Percentiles rank a stretch among this genome's conserved stretches.
Evolutionary conservation across 35 echinoderm and acorn worm species (phyloP).

Genomic region (Apostichopus japonicus): DNA sequence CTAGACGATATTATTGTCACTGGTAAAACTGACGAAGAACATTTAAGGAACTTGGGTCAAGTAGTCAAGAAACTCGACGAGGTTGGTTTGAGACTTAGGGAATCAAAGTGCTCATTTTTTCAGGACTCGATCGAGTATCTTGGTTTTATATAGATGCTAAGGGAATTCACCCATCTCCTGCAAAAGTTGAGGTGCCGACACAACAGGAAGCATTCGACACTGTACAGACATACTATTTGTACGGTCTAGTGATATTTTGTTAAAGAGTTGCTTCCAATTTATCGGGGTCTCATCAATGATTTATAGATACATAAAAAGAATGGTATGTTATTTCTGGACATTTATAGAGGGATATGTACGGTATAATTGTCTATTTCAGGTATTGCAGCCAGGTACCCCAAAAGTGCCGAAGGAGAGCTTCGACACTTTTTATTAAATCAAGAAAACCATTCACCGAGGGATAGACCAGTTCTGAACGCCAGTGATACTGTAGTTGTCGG

Average conservation of each 20-base stretch:
- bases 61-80: slow-evolving; percentile 35
- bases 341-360: too few species aligned
- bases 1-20: too few species aligned
- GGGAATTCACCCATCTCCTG: slow-evolving; percentile 6
- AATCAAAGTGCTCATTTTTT: slow-evolving; percentile 32
- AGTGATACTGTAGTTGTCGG: not conserved
- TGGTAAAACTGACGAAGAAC: too few species aligned
- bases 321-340: too few species aligned
- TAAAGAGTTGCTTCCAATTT: too few species aligned
- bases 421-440: not conserved
- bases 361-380: not conserved
- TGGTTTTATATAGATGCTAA: not conserved
- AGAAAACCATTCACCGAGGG: slow-evolving; percentile 13
- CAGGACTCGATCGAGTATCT: not conserved
- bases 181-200: slow-evolving; percentile 8
- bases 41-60: slow-evolving; percentile 18
- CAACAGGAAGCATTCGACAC: too few species aligned
- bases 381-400: not conserved
- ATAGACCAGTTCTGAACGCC: not conserved
- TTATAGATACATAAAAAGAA: too few species aligned
- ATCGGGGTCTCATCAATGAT: too few species aligned
- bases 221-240: too few species aligned
- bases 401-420: not conserved
- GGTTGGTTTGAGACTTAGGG: slow-evolving; percentile 46
- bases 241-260: too few species aligned